These are phyloP conservation scores for Cerastis leucographa DNA, from an alignment of 2,888 invertebrate genomes.

Conservation along the genomic window DNA sequence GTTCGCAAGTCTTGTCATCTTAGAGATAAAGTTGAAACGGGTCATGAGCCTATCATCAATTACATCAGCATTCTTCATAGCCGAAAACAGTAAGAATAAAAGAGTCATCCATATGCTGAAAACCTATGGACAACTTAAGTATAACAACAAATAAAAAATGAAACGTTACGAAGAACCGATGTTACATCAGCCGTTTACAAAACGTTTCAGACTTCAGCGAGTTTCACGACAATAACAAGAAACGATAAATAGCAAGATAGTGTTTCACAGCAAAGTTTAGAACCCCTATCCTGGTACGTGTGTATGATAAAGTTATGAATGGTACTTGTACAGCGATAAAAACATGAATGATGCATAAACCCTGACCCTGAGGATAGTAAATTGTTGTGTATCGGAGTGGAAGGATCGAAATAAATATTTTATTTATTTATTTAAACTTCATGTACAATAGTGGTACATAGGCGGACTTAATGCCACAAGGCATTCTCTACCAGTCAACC, in stretches of 20 bases:
- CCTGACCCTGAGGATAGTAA: slow-evolving; percentile 53
- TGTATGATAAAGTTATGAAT: slow-evolving; percentile 59
- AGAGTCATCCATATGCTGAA: background rate
- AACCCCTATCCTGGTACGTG: slow-evolving; percentile 52
- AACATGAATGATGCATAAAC: slow-evolving; percentile 56
- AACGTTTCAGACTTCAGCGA: slow-evolving; percentile 44
- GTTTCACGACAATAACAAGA: slow-evolving; percentile 54
- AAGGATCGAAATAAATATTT: slow-evolving; percentile 8
- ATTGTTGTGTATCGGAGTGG: slow-evolving; percentile 33
- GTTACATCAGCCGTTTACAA: slow-evolving; percentile 42
- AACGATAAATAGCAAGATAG: slow-evolving; percentile 60
- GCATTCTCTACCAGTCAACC: too few relatives aligned
- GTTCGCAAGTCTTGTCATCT: background rate
- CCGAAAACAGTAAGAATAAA: background rate
- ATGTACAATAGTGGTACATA: too few relatives aligned
- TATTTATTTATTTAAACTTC: too few relatives aligned
- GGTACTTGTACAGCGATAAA: slow-evolving; percentile 57
- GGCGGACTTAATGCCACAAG: too few relatives aligned
- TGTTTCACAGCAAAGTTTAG: slow-evolving; percentile 51
- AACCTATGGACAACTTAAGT: background rate
- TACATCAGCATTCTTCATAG: background rate
- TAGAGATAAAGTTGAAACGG: background rate
- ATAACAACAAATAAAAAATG: background rate
- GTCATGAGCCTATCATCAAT: background rate
- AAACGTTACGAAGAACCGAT: slow-evolving; percentile 13